Conservation (phyloP, 2,797 vertebrate genomes). For the Cryptoprocta ferox region DNA sequence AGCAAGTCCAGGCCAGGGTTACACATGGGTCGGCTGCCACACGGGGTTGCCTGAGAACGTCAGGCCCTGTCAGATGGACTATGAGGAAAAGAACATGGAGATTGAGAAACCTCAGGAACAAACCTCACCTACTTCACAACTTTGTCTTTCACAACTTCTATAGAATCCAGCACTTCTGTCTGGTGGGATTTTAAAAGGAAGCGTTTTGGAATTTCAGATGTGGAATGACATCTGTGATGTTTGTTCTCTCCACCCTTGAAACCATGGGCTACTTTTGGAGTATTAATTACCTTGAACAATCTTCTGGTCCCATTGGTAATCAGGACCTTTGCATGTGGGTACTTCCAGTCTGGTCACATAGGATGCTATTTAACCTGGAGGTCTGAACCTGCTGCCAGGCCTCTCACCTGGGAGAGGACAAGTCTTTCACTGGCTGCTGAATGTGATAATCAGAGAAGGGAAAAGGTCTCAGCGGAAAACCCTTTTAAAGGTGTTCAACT, state of each 20-base stretch:
- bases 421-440: constrained; percentile 58
- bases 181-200: constrained; percentile 26
- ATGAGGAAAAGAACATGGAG: background rate
- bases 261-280: constrained; percentile 47
- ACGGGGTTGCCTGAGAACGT: background rate
- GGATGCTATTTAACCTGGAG: constrained; percentile 67
- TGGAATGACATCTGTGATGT: constrained; percentile 4
- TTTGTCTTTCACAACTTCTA: background rate
- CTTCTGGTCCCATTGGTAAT: background rate
- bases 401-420: constrained; percentile 38
- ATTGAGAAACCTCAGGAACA: background rate
- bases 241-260: constrained; percentile 40
- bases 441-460: constrained; percentile 67
- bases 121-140: background rate
- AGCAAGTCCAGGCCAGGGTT: background rate
- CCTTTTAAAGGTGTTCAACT: constrained; percentile 9
- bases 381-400: constrained; percentile 50
- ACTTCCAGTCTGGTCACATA: constrained; percentile 43
- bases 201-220: constrained; percentile 10
- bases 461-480: constrained; percentile 54
- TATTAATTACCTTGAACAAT: constrained; percentile 32
- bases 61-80: background rate
- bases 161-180: constrained; percentile 1
- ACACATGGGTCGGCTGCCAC: background rate
- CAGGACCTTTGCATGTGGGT: background rate